phyloP scores from a whole-genome alignment of 2,797 vertebrate species.

The Varecia variegata region DNA sequence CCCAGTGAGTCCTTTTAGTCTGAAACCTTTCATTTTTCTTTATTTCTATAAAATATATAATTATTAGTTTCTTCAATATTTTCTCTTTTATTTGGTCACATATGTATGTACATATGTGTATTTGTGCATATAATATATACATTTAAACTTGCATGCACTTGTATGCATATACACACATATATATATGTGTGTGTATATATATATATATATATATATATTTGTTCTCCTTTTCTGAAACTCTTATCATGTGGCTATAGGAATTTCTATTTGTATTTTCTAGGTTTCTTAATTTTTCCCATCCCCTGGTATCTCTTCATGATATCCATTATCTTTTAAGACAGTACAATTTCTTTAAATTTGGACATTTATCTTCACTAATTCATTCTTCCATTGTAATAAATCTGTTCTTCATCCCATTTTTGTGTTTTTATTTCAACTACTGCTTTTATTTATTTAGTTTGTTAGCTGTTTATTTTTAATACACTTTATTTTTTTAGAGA shows the following conservation, averaged over 20 bases:
- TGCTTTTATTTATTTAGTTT: neutral
- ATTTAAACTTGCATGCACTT: neutral
- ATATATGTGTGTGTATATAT: no score
- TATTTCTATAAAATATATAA: neutral
- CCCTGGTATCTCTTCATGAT: neutral
- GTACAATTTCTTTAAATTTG: neutral
- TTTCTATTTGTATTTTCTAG: neutral
- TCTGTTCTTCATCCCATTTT: neutral
- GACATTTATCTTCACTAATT: neutral
- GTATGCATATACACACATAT: neutral
- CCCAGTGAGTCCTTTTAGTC: neutral
- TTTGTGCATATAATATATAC: neutral
- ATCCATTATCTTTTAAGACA: neutral
- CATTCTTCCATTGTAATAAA: neutral
- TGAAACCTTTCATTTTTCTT: neutral
- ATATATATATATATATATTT: neutral
- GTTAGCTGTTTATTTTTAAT: neutral
- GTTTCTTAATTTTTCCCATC: neutral
- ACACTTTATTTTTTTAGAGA: neutral
- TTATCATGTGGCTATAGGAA: neutral
- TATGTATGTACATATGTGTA: neutral
- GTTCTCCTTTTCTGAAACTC: neutral
- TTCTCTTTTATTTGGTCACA: neutral
- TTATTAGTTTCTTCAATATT: neutral
- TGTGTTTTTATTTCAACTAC: neutral